Evolutionary conservation across 2,113 vertebrate species (phyloP), one percentile per base, ranked within the genome.

Genomic region (Oenanthe oenanthe): DNA sequence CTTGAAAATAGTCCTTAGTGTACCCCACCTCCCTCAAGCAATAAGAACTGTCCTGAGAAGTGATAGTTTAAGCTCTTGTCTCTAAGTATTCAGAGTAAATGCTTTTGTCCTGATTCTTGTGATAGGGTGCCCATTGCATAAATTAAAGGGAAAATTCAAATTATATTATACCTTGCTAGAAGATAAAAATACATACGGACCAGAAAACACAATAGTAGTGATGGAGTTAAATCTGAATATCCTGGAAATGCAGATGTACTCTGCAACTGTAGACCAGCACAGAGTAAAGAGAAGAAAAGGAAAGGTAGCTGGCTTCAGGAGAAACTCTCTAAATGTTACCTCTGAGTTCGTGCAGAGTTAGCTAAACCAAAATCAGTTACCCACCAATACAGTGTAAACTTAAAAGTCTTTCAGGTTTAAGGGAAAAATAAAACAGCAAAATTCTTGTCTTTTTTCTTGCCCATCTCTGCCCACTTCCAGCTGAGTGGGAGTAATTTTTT

Each of bases 391-490:
- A 57, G 10, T 16, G 24, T 21, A 17, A 83, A 85, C 61, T 31
- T 5, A 76, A 32, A 78, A 79, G 7, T 2, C 2, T 72, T 68
- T 65, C 2, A 18, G 4, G 7, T 58, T 75, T 29, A 51, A 34
- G 17, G 0, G 5, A n/a, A 1, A 88, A 42, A 42, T 42, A 42
- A n/a, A n/a, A 13, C 12, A 2, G 4, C 2, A 9, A 40, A 48
- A 18, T 16, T 28, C 2, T 42, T 16, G 13, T 14, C 0, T 4
- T n/a, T 25, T 28, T 45, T 2, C 13, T 21, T 34, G 11, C 34
- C 17, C 21, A 28, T 45, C 17, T 62, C 66, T 43, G 14, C 18
- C 12, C 15, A 25, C 50, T 43, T 73, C 74, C 19, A 51, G 16
- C 20, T 63, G 24, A 38, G 8, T 31, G 51, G 9, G 4, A n/a